phyloP scores from a whole-genome alignment of 2,888 invertebrate genomes.

The Microdon myrmicae region DNA sequence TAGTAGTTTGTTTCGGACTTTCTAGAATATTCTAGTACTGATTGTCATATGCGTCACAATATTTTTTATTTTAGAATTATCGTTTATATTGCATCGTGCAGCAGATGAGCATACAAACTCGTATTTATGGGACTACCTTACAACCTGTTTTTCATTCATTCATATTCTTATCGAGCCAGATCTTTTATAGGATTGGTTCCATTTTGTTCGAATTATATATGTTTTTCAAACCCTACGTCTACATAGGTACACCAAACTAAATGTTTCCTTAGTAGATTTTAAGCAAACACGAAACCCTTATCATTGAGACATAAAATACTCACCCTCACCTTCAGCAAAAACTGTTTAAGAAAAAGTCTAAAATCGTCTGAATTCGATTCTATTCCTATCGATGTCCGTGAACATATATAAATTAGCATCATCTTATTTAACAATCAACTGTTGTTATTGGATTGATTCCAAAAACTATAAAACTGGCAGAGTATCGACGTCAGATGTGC shows the following conservation, averaged over 20 bases:
- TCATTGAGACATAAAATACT: neutral
- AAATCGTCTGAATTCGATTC: constrained; percentile 18
- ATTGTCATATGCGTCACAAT: too few species aligned
- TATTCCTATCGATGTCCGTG: constrained; percentile 7
- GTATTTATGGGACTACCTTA: too few species aligned
- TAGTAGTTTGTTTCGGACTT: too few species aligned
- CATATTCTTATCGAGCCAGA: too few species aligned
- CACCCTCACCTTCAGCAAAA: constrained; percentile 1
- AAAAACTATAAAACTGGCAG: constrained; percentile 21
- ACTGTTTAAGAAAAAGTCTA: neutral
- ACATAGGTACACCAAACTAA: neutral
- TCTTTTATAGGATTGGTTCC: too few species aligned
- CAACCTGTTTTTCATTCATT: too few species aligned
- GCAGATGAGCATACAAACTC: too few species aligned
- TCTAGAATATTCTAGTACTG: too few species aligned
- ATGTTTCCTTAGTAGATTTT: too few species aligned
- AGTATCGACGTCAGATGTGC: constrained; percentile 36
- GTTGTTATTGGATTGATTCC: constrained; percentile 45
- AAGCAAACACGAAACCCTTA: neutral
- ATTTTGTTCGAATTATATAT: constrained; percentile 1
- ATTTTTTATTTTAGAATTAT: too few species aligned
- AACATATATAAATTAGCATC: constrained; percentile 17
- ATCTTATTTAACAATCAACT: constrained; percentile 23
- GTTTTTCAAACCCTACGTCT: neutral
- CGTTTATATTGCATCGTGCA: too few species aligned